A percentile compares a stretch with the other conserved stretches of the same genome.
Evolutionary conservation across 1,140 invertebrate species (phyloP).

Genomic region (Macrosteles quadrilineatus): DNA sequence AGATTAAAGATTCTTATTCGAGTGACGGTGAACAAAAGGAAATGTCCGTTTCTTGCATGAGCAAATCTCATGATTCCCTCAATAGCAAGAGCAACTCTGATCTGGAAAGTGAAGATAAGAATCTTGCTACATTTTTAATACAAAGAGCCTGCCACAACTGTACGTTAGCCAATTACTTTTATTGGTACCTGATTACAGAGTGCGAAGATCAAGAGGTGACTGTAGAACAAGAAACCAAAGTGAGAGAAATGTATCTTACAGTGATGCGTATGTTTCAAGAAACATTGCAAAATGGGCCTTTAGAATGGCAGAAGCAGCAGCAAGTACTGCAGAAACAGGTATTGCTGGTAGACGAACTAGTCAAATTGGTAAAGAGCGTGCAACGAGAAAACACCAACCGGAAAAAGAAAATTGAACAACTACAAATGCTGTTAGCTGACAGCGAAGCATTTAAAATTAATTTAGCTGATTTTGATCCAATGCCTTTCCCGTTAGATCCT

Average conservation of each 20-base stretch:
- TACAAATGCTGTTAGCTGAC: slow-evolving; percentile 81
- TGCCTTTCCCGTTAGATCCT: slow-evolving; percentile 94
- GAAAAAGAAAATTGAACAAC: slow-evolving; percentile 86
- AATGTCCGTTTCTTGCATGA: neutral
- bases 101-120: slow-evolving; percentile 48
- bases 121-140: slow-evolving; percentile 91
- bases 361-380: slow-evolving; percentile 88
- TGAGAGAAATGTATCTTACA: slow-evolving; percentile 83
- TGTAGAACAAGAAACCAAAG: slow-evolving; percentile 70
- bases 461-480: slow-evolving; percentile 88
- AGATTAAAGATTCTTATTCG: neutral
- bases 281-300: slow-evolving; percentile 57
- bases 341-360: slow-evolving; percentile 87
- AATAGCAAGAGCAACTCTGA: slow-evolving; percentile 12
- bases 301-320: slow-evolving; percentile 68
- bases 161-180: slow-evolving; percentile 93
- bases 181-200: slow-evolving; percentile 91
- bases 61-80: neutral
- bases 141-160: slow-evolving; percentile 85
- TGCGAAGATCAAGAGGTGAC: slow-evolving; percentile 72
- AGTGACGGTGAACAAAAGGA: slow-evolving; percentile 12
- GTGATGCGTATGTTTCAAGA: slow-evolving; percentile 87
- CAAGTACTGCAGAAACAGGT: slow-evolving; percentile 79
- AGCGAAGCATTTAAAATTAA: slow-evolving; percentile 81
- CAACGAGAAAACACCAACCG: slow-evolving; percentile 89